These are phyloP conservation scores for Subacronicta megacephala DNA, from an alignment of 2,888 invertebrate species.

Conservation along the genomic window DNA sequence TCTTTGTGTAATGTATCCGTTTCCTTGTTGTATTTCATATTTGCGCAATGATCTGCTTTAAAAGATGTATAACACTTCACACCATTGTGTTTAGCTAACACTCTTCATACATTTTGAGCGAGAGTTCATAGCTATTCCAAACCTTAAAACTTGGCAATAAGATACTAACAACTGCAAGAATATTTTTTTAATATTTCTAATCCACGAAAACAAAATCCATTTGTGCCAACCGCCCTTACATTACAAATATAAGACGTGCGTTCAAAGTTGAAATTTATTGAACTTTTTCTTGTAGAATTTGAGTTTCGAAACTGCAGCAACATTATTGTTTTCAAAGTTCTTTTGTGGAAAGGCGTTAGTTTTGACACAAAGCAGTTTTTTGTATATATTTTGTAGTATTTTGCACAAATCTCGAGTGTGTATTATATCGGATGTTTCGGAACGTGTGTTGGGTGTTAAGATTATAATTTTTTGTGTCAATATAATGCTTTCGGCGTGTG, in stretches of 20 bases:
- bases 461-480: constrained; percentile 37
- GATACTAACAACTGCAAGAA: constrained; percentile 1
- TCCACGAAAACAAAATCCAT: constrained; percentile 42
- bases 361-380: constrained; percentile 67
- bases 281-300: not conserved
- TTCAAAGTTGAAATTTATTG: not conserved
- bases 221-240: constrained; percentile 37
- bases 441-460: constrained; percentile 41
- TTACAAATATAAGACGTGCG: constrained; percentile 27
- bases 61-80: constrained; percentile 48
- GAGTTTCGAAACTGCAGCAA: constrained; percentile 3
- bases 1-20: constrained; percentile 61
- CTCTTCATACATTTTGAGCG: not conserved
- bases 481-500: constrained; percentile 41
- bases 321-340: constrained; percentile 9
- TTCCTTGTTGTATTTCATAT: constrained; percentile 49
- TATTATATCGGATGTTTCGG: constrained; percentile 56
- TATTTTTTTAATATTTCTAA: constrained; percentile 21
- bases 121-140: not conserved
- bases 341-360: constrained; percentile 63
- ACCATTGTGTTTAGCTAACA: constrained; percentile 24
- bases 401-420: constrained; percentile 67
- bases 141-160: constrained; percentile 6
- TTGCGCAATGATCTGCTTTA: constrained; percentile 37
- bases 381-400: constrained; percentile 51